Conservation (phyloP, 2,797 vertebrate species). For the Mormyrops attenuatus region DNA sequence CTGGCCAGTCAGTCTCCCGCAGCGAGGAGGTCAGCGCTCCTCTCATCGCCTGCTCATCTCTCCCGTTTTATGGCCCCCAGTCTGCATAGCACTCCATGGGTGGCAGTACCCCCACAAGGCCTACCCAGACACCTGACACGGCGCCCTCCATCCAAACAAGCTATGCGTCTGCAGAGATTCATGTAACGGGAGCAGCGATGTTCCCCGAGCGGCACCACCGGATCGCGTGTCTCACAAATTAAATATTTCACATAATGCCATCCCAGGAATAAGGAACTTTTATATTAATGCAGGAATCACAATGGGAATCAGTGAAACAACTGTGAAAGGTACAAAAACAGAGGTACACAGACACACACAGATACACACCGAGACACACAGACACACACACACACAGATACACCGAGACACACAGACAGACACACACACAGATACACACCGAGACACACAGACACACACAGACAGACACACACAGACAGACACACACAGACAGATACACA, state of each 20-base stretch:
- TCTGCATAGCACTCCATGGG: background rate
- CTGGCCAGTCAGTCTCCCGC: background rate
- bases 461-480: too few species aligned
- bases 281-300: background rate
- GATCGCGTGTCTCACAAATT: background rate
- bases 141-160: background rate
- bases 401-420: background rate
- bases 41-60: background rate
- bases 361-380: background rate
- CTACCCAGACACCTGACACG: background rate
- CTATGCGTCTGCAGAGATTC: background rate
- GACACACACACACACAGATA: background rate
- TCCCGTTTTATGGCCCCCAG: background rate
- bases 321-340: background rate
- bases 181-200: background rate
- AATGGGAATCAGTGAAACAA: background rate
- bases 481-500: too few species aligned
- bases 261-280: background rate
- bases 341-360: background rate
- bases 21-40: background rate
- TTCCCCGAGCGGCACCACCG: background rate
- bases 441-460: too few species aligned
- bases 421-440: too few species aligned
- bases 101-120: background rate
- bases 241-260: background rate